Evolutionary conservation across 2,888 invertebrate genomes (phyloP).

Genomic region (Caenorhabditis sulstoni): DNA sequence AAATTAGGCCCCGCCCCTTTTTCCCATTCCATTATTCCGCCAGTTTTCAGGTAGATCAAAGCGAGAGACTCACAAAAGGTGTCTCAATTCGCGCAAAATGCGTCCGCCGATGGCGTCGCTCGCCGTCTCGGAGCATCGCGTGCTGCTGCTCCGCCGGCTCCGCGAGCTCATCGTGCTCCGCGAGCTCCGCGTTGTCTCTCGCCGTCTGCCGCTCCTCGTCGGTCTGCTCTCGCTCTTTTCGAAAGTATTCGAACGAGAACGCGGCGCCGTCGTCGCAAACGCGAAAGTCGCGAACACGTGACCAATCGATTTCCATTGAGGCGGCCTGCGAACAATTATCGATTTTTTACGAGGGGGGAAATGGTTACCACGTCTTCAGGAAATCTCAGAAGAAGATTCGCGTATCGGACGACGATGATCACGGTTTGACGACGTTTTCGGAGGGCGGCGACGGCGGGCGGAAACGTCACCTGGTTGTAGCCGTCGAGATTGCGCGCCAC

Average conservation of each 20-base stretch:
- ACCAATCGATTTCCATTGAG: slow-evolving; percentile 54
- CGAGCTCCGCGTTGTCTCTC: not conserved
- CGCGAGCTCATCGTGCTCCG: slow-evolving; percentile 23
- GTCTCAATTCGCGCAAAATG: slow-evolving; percentile 34
- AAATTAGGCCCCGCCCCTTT: not conserved
- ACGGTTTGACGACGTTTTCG: slow-evolving; percentile 40
- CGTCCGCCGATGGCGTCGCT: too few relatives aligned
- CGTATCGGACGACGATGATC: slow-evolving; percentile 36
- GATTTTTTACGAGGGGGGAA: too few relatives aligned
- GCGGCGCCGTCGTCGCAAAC: slow-evolving; percentile 94
- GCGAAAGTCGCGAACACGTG: slow-evolving; percentile 37
- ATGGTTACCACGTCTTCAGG: slow-evolving; percentile 50
- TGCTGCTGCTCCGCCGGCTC: slow-evolving; percentile 22
- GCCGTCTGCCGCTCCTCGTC: slow-evolving; percentile 14
- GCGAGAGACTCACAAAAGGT: slow-evolving; percentile 50
- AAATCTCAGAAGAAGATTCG: slow-evolving; percentile 40
- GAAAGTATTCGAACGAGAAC: slow-evolving; percentile 90
- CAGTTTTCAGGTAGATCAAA: too few relatives aligned
- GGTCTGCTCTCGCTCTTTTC: slow-evolving; percentile 85
- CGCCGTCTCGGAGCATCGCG: too few relatives aligned
- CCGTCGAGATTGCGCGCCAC: slow-evolving; percentile 91
- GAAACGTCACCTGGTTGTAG: slow-evolving; percentile 94
- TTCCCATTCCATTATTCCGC: too few relatives aligned
- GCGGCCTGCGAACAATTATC: slow-evolving; percentile 19
- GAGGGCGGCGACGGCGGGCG: slow-evolving; percentile 86